Evolutionary conservation across 2,888 invertebrate species (phyloP), one percentile per base, ranked within the genome.

Genomic region (Prostheceraeus crozeri): DNA sequence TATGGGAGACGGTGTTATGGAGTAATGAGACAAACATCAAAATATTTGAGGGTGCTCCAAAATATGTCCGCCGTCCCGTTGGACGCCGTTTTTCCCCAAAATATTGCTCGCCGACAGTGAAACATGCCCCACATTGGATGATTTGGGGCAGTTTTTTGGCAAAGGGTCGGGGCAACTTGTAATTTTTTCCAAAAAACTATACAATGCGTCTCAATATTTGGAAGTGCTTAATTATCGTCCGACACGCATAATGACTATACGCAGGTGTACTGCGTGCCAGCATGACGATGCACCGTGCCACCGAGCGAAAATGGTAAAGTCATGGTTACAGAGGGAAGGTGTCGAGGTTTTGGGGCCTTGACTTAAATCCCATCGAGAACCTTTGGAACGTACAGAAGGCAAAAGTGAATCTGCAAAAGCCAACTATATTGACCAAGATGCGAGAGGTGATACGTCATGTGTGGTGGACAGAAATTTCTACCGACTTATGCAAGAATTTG

Each of bases 61-160:
- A 40, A 40, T n/a, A 40, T 40, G 40, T 40, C 40, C 40, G 40
- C 40, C 40, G 40, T 40, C 40, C 40, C 40, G n/a, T 40, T 40
- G 40, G 40, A n/a, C 40, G 19, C 4, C n/a, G 40, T 40, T 40
- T 40, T 21, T 40, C 6, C 4, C 40, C n/a, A 21, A 40, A 40
- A 40, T 40, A 8, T 40, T 40, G 40, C 40, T 40, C 40, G 4
- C 40, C n/a, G 40, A 40, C 40, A 40, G 40, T 40, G 40, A 40
- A 40, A 40, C 40, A 40, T 40, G 40, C 40, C 40, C 40, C 40
- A 40, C 19, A 40, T 40, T 40, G 40, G 40, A 40, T 40, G 40
- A n/a, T 40, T 21, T 40, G 40, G 40, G 40, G 40, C 40, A 40
- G 40, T 40, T 4, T 40, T n/a, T 40, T 21, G n/a, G 40, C 6